Evolutionary conservation across 2,797 vertebrate species (phyloP).

Genomic region (Gambelia wislizenii): DNA sequence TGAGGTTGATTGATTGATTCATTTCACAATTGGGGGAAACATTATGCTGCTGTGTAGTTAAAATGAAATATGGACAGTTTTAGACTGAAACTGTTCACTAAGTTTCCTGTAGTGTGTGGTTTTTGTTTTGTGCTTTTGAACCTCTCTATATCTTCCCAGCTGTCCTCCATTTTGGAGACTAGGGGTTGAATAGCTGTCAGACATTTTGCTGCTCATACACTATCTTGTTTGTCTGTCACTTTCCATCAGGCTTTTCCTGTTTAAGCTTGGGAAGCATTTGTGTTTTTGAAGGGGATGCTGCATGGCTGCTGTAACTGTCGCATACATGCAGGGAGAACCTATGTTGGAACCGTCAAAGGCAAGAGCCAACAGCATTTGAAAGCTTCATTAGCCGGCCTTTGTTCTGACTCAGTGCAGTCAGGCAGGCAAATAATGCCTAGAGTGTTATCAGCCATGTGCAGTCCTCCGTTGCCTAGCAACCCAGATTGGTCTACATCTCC

Average conservation of each 20-base stretch:
- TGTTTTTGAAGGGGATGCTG: slow-evolving; percentile 44
- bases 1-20: background rate
- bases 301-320: slow-evolving; percentile 51
- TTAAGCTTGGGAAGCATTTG: background rate
- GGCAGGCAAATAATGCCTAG: slow-evolving; percentile 84
- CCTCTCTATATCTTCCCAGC: background rate
- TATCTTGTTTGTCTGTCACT: background rate
- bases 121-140: background rate
- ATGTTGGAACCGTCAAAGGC: slow-evolving; percentile 43
- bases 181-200: slow-evolving; percentile 20
- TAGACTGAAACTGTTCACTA: background rate
- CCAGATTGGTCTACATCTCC: slow-evolving; percentile 70
- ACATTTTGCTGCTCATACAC: slow-evolving; percentile 13
- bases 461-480: slow-evolving; percentile 95
- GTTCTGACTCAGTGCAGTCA: slow-evolving; percentile 76
- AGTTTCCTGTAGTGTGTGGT: slow-evolving; percentile 32
- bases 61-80: background rate
- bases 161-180: slow-evolving; percentile 24
- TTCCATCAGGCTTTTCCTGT: slow-evolving; percentile 7
- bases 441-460: slow-evolving; percentile 94
- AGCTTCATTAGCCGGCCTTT: slow-evolving; percentile 75
- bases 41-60: background rate
- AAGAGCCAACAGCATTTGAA: slow-evolving; percentile 60
- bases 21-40: background rate
- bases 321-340: slow-evolving; percentile 51